A percentile compares a stretch with the other conserved stretches of the same genome.
Conservation (phyloP, 2,797 vertebrate species). For the Octomys mimax region DNA sequence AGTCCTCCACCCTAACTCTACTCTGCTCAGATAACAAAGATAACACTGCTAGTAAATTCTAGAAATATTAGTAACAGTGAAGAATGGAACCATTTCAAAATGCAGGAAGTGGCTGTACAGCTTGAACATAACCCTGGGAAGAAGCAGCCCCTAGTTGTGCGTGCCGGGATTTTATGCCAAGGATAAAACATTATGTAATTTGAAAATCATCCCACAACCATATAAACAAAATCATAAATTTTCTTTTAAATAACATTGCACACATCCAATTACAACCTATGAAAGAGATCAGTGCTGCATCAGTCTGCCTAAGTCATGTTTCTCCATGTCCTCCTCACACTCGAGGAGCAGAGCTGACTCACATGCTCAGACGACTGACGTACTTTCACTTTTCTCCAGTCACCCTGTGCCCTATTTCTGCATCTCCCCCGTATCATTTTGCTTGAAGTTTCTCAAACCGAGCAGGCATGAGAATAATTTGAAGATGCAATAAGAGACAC, state of each 20-base stretch:
- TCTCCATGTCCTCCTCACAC: not conserved
- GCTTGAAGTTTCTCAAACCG: not conserved
- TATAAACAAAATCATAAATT: constrained; percentile 2
- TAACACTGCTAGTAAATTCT: not conserved
- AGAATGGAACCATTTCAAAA: not conserved
- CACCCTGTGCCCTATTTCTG: not conserved
- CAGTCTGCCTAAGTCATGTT: not conserved
- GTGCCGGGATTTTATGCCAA: not conserved
- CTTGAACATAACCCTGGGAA: not conserved
- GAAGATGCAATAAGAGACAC: not conserved
- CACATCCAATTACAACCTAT: not conserved
- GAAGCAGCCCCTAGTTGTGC: not conserved
- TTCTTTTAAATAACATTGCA: not conserved
- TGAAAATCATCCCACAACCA: not conserved
- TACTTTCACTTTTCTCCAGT: not conserved
- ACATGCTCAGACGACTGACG: not conserved
- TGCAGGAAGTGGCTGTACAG: not conserved
- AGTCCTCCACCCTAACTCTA: not conserved
- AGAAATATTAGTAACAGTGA: not conserved
- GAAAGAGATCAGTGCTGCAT: not conserved
- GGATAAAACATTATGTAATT: not conserved
- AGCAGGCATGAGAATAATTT: not conserved
- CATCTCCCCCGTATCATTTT: not conserved
- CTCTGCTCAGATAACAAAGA: not conserved
- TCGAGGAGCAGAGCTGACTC: not conserved